Percentiles rank a stretch among this genome's conserved stretches.
These are phyloP conservation scores for Paelopatides confundens DNA, from an alignment of 53 echinoderm and acorn worm genomes.

Conservation along the genomic window DNA sequence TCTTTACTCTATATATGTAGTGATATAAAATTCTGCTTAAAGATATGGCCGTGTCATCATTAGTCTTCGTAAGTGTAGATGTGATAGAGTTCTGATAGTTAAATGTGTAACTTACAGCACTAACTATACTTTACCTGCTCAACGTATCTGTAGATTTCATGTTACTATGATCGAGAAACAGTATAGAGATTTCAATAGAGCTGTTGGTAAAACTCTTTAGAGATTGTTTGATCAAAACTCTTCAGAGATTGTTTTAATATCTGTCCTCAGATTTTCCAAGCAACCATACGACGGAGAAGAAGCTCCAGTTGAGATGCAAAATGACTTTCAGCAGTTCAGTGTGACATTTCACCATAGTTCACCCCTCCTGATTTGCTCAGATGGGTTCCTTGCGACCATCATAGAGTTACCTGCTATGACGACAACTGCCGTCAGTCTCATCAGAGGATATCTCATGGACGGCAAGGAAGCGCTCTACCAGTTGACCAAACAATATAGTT, in stretches of 20 bases:
- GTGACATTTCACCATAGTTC: conserved; percentile 70
- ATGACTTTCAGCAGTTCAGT: conserved; percentile 45
- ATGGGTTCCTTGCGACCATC: conserved; percentile 87
- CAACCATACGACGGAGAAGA: neutral
- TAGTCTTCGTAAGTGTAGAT: conserved; percentile 87
- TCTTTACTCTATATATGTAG: no score
- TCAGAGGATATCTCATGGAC: conserved; percentile 58
- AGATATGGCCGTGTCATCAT: no score
- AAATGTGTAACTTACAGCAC: no score
- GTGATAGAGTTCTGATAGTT: conserved; percentile 22
- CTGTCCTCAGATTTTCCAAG: neutral
- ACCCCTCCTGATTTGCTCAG: conserved; percentile 80
- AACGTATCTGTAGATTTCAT: no score
- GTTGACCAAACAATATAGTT: neutral
- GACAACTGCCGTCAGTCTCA: neutral
- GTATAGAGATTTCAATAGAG: no score
- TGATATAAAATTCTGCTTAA: no score
- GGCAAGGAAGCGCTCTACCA: conserved; percentile 59
- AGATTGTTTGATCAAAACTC: no score
- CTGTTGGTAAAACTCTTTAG: no score
- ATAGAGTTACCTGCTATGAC: conserved; percentile 66
- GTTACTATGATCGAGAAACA: no score
- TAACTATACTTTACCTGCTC: no score
- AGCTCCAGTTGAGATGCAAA: neutral
- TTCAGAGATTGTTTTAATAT: no score